Evolutionary conservation across 2,113 vertebrate species (phyloP).

Genomic region (Lontra canadensis): DNA sequence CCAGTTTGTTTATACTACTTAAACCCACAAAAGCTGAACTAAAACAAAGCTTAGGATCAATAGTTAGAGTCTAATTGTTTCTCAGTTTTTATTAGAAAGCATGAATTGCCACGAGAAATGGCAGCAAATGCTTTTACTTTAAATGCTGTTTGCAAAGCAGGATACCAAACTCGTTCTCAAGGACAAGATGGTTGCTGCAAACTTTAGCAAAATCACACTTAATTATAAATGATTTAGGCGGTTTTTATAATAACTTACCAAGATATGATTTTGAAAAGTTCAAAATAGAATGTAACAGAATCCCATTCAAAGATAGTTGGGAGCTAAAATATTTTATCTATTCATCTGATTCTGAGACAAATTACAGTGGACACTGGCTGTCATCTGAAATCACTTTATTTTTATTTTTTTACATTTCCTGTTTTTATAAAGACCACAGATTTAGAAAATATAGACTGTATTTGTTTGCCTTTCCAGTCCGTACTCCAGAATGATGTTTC

Average conservation of each 20-base stretch:
- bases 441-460: not conserved
- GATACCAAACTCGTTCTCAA: not conserved
- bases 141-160: not conserved
- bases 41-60: conserved; percentile 19
- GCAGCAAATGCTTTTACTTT: conserved; percentile 26
- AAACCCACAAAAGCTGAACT: not conserved
- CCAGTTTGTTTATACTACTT: not conserved
- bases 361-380: not conserved
- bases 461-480: not conserved
- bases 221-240: not conserved
- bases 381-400: not conserved
- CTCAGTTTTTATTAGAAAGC: not conserved
- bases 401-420: not conserved
- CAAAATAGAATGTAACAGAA: not conserved
- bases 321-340: not conserved
- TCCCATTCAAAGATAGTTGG: not conserved
- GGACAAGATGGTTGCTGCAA: not conserved
- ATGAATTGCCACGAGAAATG: not conserved
- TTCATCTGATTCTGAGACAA: not conserved
- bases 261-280: conserved; percentile 27
- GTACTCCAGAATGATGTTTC: not conserved
- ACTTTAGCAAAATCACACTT: not conserved
- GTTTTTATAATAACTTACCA: not conserved
- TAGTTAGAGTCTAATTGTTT: not conserved
- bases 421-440: not conserved